Evolutionary conservation across 2,797 vertebrate genomes (phyloP).

Genomic region (Holocentrus rufus): DNA sequence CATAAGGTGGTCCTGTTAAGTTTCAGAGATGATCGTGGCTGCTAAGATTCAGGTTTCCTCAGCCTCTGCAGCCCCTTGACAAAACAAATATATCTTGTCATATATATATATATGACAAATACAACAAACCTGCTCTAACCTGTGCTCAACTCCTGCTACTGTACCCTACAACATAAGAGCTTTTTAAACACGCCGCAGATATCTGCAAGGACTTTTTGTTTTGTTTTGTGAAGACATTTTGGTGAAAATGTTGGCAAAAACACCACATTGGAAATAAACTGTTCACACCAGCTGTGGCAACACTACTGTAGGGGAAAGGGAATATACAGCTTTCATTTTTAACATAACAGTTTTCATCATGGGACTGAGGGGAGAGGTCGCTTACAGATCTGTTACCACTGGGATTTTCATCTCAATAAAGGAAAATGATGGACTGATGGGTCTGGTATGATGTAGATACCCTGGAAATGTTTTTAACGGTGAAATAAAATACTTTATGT

Average conservation of each 20-base stretch:
- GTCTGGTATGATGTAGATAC: conserved; percentile 54
- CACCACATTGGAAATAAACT: conserved; percentile 9
- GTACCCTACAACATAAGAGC: conserved; percentile 2
- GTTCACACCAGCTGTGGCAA: conserved; percentile 51
- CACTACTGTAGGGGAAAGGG: conserved; percentile 50
- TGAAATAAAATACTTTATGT: conserved; percentile 73
- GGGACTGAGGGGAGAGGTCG: conserved; percentile 1
- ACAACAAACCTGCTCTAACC: background rate
- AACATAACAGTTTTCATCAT: conserved; percentile 24
- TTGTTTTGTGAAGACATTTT: conserved; percentile 31
- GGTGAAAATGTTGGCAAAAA: conserved; percentile 9
- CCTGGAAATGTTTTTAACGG: conserved; percentile 67
- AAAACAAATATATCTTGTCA: no score
- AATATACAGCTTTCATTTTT: conserved; percentile 49
- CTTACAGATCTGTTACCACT: conserved; percentile 21
- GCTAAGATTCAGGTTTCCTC: background rate
- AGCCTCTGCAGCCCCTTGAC: background rate
- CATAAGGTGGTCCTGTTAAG: background rate
- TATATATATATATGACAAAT: no score
- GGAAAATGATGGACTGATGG: conserved; percentile 13
- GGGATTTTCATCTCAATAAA: background rate
- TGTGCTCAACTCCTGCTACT: conserved; percentile 19
- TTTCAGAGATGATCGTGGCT: background rate
- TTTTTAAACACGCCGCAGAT: conserved; percentile 27
- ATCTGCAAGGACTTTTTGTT: conserved; percentile 14